A percentile compares a stretch with the other conserved stretches of the same genome.
phyloP scores from a whole-genome alignment of 2,797 vertebrate genomes.

The Silurus lanzhouensis region DNA sequence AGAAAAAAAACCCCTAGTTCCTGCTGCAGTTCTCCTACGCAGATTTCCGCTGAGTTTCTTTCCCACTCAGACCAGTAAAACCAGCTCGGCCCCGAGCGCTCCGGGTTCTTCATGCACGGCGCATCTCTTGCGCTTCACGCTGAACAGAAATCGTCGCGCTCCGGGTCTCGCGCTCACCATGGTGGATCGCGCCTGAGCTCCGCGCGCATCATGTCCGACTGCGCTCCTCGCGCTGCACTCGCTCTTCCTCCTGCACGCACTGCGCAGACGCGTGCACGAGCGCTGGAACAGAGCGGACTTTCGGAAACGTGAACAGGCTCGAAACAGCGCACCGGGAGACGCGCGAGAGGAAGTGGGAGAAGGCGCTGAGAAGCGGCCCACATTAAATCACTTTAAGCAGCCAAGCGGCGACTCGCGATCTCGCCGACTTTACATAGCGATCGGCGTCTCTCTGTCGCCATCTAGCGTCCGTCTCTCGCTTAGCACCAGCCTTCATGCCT shows the following conservation, averaged over 20 bases:
- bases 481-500: background rate
- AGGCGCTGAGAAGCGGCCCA: background rate
- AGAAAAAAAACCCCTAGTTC: constrained; percentile 15
- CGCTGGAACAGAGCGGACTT: background rate
- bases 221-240: background rate
- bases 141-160: constrained; percentile 37
- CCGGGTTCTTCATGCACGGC: constrained; percentile 32
- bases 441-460: background rate
- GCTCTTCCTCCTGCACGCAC: constrained; percentile 59
- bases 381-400: background rate
- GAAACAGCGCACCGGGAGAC: background rate
- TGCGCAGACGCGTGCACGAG: constrained; percentile 43
- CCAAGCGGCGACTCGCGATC: background rate
- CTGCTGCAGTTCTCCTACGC: background rate
- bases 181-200: constrained; percentile 53
- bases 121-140: constrained; percentile 23
- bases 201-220: constrained; percentile 54
- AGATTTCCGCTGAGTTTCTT: constrained; percentile 21
- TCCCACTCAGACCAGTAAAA: constrained; percentile 34
- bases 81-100: constrained; percentile 13
- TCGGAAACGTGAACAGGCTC: background rate
- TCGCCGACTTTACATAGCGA: background rate
- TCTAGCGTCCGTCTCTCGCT: background rate
- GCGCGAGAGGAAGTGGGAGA: background rate
- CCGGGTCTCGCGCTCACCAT: constrained; percentile 39